phyloP scores from a whole-genome alignment of 2,888 invertebrate genomes.

The Drosophila meridiana region DNA sequence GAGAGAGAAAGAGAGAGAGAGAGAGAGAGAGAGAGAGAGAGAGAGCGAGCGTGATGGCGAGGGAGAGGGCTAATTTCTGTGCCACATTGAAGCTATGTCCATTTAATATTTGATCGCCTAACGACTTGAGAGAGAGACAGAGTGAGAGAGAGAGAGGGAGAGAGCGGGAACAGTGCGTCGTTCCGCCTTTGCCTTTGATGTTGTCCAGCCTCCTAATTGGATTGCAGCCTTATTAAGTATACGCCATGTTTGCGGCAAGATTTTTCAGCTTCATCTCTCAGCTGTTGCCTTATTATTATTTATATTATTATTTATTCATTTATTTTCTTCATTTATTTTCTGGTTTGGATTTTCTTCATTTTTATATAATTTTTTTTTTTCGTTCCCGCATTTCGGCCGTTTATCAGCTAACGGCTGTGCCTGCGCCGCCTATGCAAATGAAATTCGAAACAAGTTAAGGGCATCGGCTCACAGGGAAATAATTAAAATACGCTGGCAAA shows the following conservation, averaged over 20 bases:
- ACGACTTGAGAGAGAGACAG: neutral
- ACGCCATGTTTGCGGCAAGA: conserved; percentile 43
- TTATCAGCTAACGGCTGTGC: neutral
- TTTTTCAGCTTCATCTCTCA: conserved; percentile 18
- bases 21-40: neutral
- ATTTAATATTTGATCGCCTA: conserved; percentile 73
- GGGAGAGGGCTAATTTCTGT: conserved; percentile 23
- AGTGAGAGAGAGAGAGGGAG: neutral
- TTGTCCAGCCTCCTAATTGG: conserved; percentile 59
- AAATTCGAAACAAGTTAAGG: conserved; percentile 61
- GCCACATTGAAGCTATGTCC: conserved; percentile 37
- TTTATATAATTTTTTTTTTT: too few species aligned
- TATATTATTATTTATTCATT: conserved; percentile 7
- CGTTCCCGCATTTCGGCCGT: neutral
- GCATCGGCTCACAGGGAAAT: conserved; percentile 54
- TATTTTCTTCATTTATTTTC: neutral
- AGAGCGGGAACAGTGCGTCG: neutral
- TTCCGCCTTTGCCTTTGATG: conserved; percentile 64
- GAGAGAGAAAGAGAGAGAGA: neutral
- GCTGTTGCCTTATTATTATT: conserved; percentile 9
- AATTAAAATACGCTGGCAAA: conserved; percentile 74
- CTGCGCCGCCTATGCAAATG: conserved; percentile 62
- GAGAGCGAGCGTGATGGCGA: too few species aligned
- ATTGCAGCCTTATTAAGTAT: conserved; percentile 77
- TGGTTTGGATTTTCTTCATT: neutral